Evolutionary conservation across 2,888 invertebrate species (phyloP).

Genomic region (Nasonia oneida): DNA sequence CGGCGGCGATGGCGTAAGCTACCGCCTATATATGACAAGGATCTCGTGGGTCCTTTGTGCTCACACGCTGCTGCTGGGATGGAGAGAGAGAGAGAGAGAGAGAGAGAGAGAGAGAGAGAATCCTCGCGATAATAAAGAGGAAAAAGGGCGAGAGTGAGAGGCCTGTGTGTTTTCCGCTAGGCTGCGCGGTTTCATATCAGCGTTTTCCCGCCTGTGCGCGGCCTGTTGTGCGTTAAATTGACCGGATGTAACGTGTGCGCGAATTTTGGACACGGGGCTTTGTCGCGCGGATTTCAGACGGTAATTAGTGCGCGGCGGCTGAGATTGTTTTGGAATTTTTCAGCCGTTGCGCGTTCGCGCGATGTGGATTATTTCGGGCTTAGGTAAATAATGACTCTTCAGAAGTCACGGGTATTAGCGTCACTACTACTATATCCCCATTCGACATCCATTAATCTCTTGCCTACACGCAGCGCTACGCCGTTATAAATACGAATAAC

Average conservation of each 20-base stretch:
- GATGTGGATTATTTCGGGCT: no score
- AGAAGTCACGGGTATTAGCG: not conserved
- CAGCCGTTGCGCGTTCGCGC: no score
- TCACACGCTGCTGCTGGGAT: not conserved
- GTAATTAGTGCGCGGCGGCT: not conserved
- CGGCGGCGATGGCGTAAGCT: conserved; percentile 31
- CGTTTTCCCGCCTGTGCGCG: not conserved
- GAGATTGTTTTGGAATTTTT: no score
- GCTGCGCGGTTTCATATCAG: conserved; percentile 8
- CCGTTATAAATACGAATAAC: not conserved
- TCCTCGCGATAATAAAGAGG: conserved; percentile 53
- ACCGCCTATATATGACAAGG: not conserved
- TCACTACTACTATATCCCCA: not conserved
- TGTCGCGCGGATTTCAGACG: not conserved
- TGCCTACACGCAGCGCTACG: not conserved
- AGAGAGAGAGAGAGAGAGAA: conserved; percentile 29
- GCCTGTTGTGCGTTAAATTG: conserved; percentile 1
- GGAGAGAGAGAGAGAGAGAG: not conserved
- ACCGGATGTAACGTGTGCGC: not conserved
- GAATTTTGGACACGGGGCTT: no score
- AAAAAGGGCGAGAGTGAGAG: not conserved
- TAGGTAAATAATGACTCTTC: not conserved
- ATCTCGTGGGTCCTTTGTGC: conserved; percentile 21
- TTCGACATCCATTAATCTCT: not conserved
- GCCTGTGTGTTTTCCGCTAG: conserved; percentile 4